phyloP scores from a whole-genome alignment of 1,140 invertebrate species.

The Drosophila hydei region DNA sequence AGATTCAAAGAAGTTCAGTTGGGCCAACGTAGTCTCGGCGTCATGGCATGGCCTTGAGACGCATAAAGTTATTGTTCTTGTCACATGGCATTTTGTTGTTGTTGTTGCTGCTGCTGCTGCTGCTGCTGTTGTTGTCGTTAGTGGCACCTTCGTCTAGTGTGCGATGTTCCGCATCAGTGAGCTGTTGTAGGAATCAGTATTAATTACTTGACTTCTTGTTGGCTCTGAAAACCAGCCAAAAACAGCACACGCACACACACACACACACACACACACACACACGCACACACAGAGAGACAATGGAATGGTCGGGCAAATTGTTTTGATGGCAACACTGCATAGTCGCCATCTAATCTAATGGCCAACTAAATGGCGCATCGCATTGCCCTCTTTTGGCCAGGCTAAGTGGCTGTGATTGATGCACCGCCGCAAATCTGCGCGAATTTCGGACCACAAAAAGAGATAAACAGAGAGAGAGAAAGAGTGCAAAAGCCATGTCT shows the following conservation, averaged over 20 bases:
- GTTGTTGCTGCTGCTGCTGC: constrained; percentile 50
- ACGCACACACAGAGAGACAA: not conserved
- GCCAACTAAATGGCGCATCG: constrained; percentile 53
- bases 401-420: constrained; percentile 53
- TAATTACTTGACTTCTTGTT: constrained; percentile 69
- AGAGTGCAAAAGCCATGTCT: not conserved
- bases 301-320: constrained; percentile 26
- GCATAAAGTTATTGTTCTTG: constrained; percentile 40
- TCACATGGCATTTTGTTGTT: constrained; percentile 31
- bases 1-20: too few relatives aligned
- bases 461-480: too few relatives aligned
- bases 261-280: constrained; percentile 6
- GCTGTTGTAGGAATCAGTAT: constrained; percentile 67
- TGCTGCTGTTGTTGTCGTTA: constrained; percentile 55
- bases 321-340: constrained; percentile 32
- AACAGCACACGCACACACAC: constrained; percentile 16
- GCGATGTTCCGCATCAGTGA: constrained; percentile 57
- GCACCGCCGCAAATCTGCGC: not conserved
- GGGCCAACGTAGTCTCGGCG: too few relatives aligned
- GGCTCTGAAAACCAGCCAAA: constrained; percentile 25
- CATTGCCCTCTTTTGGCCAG: constrained; percentile 19
- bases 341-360: constrained; percentile 45
- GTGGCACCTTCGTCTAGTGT: constrained; percentile 55
- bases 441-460: constrained; percentile 1
- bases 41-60: constrained; percentile 46